These are phyloP conservation scores for Argyra leucocephala DNA, from an alignment of 2,888 invertebrate species.

Conservation along the genomic window DNA sequence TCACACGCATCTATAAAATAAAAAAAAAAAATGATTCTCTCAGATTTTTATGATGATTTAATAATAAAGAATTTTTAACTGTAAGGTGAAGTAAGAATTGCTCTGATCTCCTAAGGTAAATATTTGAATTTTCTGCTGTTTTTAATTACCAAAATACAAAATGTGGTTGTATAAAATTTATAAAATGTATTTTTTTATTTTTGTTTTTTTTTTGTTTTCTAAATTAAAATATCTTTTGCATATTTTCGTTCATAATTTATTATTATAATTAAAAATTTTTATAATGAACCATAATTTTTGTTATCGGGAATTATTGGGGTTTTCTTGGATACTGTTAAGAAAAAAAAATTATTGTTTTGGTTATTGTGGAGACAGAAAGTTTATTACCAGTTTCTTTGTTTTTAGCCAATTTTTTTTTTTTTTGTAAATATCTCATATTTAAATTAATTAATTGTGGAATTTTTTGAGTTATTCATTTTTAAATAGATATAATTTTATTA, in stretches of 20 bases:
- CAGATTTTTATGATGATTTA: too few species aligned
- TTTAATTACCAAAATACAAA: slow-evolving; percentile 2
- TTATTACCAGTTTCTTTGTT: neutral
- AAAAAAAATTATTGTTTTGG: too few species aligned
- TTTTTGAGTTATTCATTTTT: too few species aligned
- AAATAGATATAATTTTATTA: too few species aligned
- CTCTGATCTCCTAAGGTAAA: neutral
- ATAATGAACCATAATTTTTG: slow-evolving; percentile 2
- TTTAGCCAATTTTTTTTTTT: too few species aligned
- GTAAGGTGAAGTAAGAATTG: too few species aligned
- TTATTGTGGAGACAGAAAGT: slow-evolving; percentile 2
- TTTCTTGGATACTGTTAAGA: neutral
- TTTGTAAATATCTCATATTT: too few species aligned
- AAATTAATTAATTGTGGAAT: too few species aligned
- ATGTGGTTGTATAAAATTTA: neutral
- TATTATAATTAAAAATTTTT: neutral
- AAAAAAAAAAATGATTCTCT: too few species aligned
- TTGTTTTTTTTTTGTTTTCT: neutral
- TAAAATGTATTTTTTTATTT: neutral
- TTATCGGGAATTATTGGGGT: neutral
- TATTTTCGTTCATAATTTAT: slow-evolving; percentile 1
- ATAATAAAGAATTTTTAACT: too few species aligned
- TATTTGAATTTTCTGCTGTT: neutral
- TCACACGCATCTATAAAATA: too few species aligned
- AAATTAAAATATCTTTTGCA: slow-evolving; percentile 6